Evolutionary conservation across 2,888 invertebrate species (phyloP), one percentile per base, ranked within the genome.

Genomic region (Idaea aversata): DNA sequence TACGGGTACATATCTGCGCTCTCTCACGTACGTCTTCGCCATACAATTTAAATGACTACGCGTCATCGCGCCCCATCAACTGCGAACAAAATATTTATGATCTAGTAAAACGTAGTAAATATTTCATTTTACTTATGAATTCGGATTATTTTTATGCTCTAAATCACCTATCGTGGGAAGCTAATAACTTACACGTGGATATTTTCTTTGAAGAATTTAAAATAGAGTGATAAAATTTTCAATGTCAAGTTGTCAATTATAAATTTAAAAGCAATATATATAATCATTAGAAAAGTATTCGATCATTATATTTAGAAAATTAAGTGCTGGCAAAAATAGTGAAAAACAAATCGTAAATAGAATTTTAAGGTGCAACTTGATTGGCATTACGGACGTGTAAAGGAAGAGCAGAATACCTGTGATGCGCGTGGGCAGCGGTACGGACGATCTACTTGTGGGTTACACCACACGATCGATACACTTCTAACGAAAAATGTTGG

Each of bases 341-440:
- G 77, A 79, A 81, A 79, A 79, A 75, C 72, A 63, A 63, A 65
- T 71, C 71, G 70, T 67, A 81, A 81, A 84, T 85, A 86, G 76
- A 80, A 70, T 68, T 25, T 25, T 25, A 71, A 72, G 72, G 72
- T 67, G 59, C 62, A 71, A 66, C 73, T 71, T 77, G 78, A 81
- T 79, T 80, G 79, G 80, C 74, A 76, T 75, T 68, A 73, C 67
- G 75, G 70, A 77, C 68, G 67, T 68, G 4, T 36, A 15, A 60
- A 75, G 72, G 73, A 77, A 76, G 74, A 73, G 71, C 72, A 70
- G 68, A 84, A 85, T 87, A 86, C 81, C 82, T 81, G 72, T 76
- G 71, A 75, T 76, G 75, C 71, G 87, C 86, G 89, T 90, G 85
- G 89, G 89, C 69, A 70, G 75, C 67, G 62, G 66, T 67, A 72